A percentile compares a stretch with the other conserved stretches of the same genome.
phyloP scores from a whole-genome alignment of 2,797 vertebrate species.

The Monodelphis domestica region DNA sequence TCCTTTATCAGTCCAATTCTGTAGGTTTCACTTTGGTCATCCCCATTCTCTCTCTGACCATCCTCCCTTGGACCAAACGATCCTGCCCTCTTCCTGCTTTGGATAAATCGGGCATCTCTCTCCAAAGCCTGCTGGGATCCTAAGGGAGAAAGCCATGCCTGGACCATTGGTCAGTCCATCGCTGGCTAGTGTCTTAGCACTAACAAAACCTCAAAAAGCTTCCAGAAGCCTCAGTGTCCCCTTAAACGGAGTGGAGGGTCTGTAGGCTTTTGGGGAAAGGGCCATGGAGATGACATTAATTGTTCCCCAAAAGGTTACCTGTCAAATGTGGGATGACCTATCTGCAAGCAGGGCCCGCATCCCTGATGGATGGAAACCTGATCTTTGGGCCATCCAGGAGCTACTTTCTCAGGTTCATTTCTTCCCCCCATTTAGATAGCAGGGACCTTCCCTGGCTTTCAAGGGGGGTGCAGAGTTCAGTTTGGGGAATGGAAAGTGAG shows the following conservation, averaged over 20 bases:
- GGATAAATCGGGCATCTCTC: neutral
- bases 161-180: neutral
- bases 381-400: neutral
- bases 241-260: neutral
- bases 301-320: neutral
- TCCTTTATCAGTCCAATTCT: neutral
- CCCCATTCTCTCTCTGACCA: neutral
- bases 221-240: neutral
- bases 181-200: neutral
- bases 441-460: neutral
- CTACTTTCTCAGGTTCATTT: neutral
- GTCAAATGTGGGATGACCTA: neutral
- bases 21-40: neutral
- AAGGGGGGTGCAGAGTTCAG: neutral
- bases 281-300: neutral
- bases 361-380: neutral
- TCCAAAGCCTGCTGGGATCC: neutral
- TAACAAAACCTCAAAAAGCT: no score
- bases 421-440: neutral
- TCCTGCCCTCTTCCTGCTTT: neutral
- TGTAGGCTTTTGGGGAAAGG: neutral
- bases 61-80: neutral
- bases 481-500: neutral
- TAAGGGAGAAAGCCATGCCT: neutral
- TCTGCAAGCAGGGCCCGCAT: neutral